Conservation (phyloP, 2,113 vertebrate species). For the Mionectes macconnelli region DNA sequence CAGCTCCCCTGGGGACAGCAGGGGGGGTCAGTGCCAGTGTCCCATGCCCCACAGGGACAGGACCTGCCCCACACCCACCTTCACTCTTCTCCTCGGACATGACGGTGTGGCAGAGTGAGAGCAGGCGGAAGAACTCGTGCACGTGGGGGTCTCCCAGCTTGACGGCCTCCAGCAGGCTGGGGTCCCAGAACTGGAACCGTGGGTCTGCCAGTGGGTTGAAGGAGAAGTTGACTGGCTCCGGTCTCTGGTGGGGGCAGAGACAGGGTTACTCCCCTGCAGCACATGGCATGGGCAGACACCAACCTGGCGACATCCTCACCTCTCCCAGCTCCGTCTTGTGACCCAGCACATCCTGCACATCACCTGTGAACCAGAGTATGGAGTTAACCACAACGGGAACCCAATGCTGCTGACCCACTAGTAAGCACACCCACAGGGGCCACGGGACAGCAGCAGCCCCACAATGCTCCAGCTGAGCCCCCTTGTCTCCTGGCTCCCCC, state of each 20-base stretch:
- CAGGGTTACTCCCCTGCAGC: fast-evolving
- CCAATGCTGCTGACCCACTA: not conserved
- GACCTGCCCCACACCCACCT: conserved; percentile 60
- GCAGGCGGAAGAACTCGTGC: conserved; percentile 91
- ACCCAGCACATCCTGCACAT: conserved; percentile 77
- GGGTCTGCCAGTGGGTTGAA: conserved; percentile 88
- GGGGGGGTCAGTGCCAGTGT: not conserved
- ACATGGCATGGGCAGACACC: fast-evolving
- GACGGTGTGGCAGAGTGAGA: conserved; percentile 91
- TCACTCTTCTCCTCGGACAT: conserved; percentile 91
- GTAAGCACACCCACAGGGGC: not conserved
- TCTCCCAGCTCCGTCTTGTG: conserved; percentile 76
- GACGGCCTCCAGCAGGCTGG: conserved; percentile 84
- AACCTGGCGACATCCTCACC: conserved; percentile 36
- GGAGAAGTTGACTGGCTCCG: conserved; percentile 84
- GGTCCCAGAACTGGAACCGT: conserved; percentile 86
- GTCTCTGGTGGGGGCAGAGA: conserved; percentile 47
- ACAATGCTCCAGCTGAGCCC: fast-evolving
- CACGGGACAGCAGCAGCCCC: not conserved
- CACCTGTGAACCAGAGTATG: conserved; percentile 70
- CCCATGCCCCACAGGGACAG: fast-evolving
- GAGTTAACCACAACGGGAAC: not conserved
- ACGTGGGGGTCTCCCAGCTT: conserved; percentile 79
- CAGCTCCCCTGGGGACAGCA: conserved; percentile 76
- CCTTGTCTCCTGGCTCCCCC: not conserved